Evolutionary conservation across 2,797 vertebrate genomes (phyloP), one percentile per base, ranked within the genome.

Genomic region (Naso thynnoides): DNA sequence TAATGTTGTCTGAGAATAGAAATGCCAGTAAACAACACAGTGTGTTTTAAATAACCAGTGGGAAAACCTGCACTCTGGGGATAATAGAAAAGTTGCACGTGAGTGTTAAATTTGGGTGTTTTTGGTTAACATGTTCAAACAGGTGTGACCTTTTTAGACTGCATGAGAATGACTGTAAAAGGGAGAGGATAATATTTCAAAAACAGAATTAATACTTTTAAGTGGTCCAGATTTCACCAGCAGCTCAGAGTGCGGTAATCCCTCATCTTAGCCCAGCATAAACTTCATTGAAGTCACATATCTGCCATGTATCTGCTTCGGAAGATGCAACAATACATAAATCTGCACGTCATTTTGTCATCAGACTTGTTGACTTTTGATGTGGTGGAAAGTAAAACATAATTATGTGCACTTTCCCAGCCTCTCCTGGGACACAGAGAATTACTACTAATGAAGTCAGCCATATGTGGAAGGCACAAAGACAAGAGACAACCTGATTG

Each of bases 381-480:
- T 86, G 86, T 82, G 76, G 70, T 68, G 72, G 45, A 77, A 89
- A 70, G 89, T 86, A 90, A 93, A 90, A 77, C 62, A 23, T 88
- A 82, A 91, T 93, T 88, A 88, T 49, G 60, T 18, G 19, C 60
- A 59, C 64, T 74, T 67, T 77, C 55, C 54, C 71, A 73, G 83
- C 79, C 70, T 87, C 78, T 88, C 71, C 77, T 70, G 77, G 80
- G 84, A 90, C 29, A 41, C 54, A 29, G 58, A 57, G 81, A 76
- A 86, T 91, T 89, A 61, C 52, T 68, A 57, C 74, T 90, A 90
- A 92, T 90, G 86, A 87, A 84, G 89, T 85, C 87, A 67, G 57
- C 86, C 90, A 81, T 92, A 92, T 87, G 87, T 90, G 76, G 26
- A 72, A 72, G 50, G 50, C 76, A 78, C 27, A 62, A 41, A 82